These are phyloP conservation scores for Pseudococcus jackbeardsleyi DNA, from an alignment of 2,888 invertebrate genomes.

Conservation along the genomic window DNA sequence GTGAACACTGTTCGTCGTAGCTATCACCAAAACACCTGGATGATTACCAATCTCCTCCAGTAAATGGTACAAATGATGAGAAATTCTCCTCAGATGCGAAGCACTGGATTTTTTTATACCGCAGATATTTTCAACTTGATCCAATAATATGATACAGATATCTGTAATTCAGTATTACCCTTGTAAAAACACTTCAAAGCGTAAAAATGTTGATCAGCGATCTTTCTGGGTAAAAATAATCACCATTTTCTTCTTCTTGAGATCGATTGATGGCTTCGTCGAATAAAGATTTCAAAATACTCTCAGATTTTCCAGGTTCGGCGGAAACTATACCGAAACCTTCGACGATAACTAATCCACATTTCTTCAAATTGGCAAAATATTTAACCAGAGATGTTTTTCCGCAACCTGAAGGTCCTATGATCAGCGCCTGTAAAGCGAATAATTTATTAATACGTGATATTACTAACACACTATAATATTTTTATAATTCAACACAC, in stretches of 20 bases:
- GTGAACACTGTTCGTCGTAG: slow-evolving; percentile 73
- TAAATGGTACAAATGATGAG: slow-evolving; percentile 71
- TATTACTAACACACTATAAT: slow-evolving; percentile 64
- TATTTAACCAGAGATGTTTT: slow-evolving; percentile 74
- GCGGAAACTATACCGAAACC: slow-evolving; percentile 71
- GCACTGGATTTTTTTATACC: slow-evolving; percentile 69
- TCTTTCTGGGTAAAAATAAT: slow-evolving; percentile 36
- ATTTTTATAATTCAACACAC: slow-evolving; percentile 2
- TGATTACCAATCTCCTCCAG: slow-evolving; percentile 71
- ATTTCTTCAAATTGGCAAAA: slow-evolving; percentile 71
- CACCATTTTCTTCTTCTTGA: slow-evolving; percentile 69
- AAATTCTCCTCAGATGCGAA: slow-evolving; percentile 69
- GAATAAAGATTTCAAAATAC: slow-evolving; percentile 71
- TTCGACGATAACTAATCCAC: slow-evolving; percentile 71
- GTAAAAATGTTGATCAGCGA: slow-evolving; percentile 11
- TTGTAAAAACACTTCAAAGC: background rate
- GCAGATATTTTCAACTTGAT: slow-evolving; percentile 71
- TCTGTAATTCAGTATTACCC: slow-evolving; percentile 67
- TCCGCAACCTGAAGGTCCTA: slow-evolving; percentile 75
- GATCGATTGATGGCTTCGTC: slow-evolving; percentile 69
- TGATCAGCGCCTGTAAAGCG: slow-evolving; percentile 70
- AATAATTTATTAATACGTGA: background rate
- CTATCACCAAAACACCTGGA: slow-evolving; percentile 72
- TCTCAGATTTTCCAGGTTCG: slow-evolving; percentile 74
- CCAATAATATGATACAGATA: slow-evolving; percentile 70